These are phyloP conservation scores for Papilio elwesi DNA, from an alignment of 2,888 invertebrate genomes.

Conservation along the genomic window DNA sequence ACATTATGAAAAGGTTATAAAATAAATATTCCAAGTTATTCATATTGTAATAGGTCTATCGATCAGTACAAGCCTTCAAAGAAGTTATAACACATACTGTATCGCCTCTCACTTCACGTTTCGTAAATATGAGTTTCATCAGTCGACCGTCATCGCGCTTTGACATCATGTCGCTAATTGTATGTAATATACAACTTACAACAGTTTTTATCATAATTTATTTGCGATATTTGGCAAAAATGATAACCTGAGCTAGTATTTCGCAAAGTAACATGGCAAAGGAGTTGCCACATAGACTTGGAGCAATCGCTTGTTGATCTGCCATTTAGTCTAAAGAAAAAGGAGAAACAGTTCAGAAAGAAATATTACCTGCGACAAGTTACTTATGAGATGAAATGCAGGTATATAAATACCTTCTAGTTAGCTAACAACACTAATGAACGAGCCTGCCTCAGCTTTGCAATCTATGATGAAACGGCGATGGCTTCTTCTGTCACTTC, in stretches of 20 bases:
- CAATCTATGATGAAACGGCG: no score
- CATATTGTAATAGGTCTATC: not conserved
- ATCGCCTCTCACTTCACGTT: conserved; percentile 27
- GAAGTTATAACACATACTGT: not conserved
- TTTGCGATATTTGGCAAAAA: conserved; percentile 13
- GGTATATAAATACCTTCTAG: no score
- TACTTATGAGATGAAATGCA: no score
- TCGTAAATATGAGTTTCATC: conserved; percentile 34
- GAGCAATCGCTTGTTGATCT: no score
- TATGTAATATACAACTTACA: conserved; percentile 5
- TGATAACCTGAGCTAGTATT: not conserved
- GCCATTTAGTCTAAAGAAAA: no score
- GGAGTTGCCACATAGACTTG: not conserved
- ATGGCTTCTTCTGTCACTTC: no score
- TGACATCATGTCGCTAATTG: conserved; percentile 26
- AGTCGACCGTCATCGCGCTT: conserved; percentile 9
- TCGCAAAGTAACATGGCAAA: not conserved
- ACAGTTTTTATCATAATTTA: conserved; percentile 1
- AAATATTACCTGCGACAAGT: no score
- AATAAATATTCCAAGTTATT: not conserved
- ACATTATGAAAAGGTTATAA: not conserved
- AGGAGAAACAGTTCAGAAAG: no score
- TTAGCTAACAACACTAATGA: no score
- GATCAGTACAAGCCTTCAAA: not conserved
- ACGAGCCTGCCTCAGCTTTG: no score